Conservation (phyloP, 1,140 invertebrate genomes). For the Caerostris darwini region DNA sequence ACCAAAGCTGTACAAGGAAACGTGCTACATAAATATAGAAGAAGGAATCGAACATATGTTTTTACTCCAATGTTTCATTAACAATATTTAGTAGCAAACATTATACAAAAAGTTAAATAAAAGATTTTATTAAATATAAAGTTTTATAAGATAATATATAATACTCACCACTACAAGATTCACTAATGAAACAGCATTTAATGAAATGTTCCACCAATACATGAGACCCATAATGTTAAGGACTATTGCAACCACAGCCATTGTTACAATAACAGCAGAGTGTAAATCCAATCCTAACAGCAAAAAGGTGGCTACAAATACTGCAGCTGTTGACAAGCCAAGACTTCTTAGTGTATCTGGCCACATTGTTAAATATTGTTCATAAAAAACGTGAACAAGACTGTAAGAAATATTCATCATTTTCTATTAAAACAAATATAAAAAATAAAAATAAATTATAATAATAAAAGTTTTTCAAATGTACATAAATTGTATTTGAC, state of each 20-base stretch:
- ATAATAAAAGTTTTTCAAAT: background rate
- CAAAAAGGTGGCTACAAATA: constrained; percentile 84
- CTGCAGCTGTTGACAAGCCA: constrained; percentile 82
- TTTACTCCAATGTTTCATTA: too few species aligned
- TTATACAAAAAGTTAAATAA: too few species aligned
- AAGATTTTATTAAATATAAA: too few species aligned
- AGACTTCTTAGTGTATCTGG: constrained; percentile 83
- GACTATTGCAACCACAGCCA: constrained; percentile 84
- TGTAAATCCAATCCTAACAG: constrained; percentile 84
- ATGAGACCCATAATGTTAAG: constrained; percentile 85
- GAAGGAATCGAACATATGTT: too few species aligned
- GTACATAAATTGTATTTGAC: too few species aligned
- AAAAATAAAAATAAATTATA: background rate
- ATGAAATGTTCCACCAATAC: constrained; percentile 84
- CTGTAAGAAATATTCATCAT: constrained; percentile 29
- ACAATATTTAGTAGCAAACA: too few species aligned
- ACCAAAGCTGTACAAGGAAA: too few species aligned
- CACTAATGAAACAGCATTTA: constrained; percentile 85
- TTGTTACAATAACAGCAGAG: constrained; percentile 83
- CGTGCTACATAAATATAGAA: too few species aligned
- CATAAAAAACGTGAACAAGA: constrained; percentile 85
- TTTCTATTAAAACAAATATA: background rate
- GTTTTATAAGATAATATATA: background rate
- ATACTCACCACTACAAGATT: constrained; percentile 85
- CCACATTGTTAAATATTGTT: constrained; percentile 85